Evolutionary conservation across 2,797 vertebrate genomes (phyloP), one percentile per base, ranked within the genome.

Genomic region (Heterohyrax brucei): DNA sequence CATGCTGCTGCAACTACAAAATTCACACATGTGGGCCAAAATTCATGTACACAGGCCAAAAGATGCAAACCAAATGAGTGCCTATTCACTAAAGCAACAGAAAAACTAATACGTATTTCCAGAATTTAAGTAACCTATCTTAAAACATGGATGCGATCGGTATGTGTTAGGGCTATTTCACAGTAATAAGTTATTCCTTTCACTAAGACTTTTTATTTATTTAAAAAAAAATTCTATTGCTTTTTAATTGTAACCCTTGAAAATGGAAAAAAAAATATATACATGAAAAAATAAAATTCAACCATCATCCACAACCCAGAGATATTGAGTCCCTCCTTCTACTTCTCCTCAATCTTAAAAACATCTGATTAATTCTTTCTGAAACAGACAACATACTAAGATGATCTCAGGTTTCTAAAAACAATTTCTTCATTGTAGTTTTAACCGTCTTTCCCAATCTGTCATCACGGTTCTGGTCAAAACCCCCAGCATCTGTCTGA

Each of bases 211-310:
- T 93, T 28, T 87, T 18, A 62, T 80, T 16, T 84, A 76, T 80
- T 24, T 46, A 61, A 46, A 91, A 28, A 8, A 61, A 30, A 3
- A 68, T 66, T 39, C 39, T 14, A 50, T 18, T 50, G 50, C 33
- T 85, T 82, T 86, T 56, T 86, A 88, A 78, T 16, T 66, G 39
- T 86, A 81, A 56, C 24, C 70, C 78, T 61, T 46, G 80, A 92
- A 76, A 94, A 86, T 26, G 39, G 39, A 92, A 1, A 85, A 46
- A 76, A 72, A 85, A 77, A 89, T 44, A 16, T 50, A 72, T 46
- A 75, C 73, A 90, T 70, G 80, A 16, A 44, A 84, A 95, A 73
- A 22, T 7, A 50, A 79, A 93, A 78, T 24, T 48, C 28, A 89
- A 50, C 46, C 16, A 44, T 10, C 85, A 59, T 26, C 30, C 72